Percentiles rank a stretch among this genome's conserved stretches.
Evolutionary conservation across 2,113 vertebrate genomes (phyloP).

Genomic region (Psittacus erithacus): DNA sequence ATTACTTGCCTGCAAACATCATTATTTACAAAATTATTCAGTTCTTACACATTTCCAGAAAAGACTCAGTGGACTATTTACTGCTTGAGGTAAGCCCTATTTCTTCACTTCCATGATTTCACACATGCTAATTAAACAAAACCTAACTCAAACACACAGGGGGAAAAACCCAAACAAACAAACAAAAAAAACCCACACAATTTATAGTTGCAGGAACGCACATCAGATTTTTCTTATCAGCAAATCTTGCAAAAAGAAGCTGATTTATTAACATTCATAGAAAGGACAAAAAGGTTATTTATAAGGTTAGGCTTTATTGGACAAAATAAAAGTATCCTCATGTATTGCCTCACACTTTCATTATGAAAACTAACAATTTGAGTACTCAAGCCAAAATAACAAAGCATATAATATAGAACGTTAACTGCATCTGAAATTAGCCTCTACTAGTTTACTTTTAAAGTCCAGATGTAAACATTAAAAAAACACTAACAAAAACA

Average conservation of each 20-base stretch:
- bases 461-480: neutral
- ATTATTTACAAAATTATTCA: neutral
- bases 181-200: neutral
- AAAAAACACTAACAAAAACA: neutral
- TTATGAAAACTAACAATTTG: neutral
- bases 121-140: neutral
- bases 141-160: neutral
- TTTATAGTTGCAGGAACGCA: neutral
- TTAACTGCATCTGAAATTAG: neutral
- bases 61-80: neutral
- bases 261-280: neutral
- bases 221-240: neutral
- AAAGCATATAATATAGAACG: neutral
- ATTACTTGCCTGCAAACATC: neutral
- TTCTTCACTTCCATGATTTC: neutral
- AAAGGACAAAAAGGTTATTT: neutral
- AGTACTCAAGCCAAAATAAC: neutral
- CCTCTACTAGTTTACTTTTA: neutral
- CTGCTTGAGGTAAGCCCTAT: neutral
- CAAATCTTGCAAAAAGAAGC: neutral
- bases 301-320: neutral
- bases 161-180: too few relatives aligned
- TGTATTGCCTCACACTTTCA: neutral
- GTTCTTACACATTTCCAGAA: neutral
- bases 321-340: neutral